These are phyloP conservation scores for Chamaetylas fuelleborni DNA, from an alignment of 2,113 vertebrate genomes.

Conservation along the genomic window DNA sequence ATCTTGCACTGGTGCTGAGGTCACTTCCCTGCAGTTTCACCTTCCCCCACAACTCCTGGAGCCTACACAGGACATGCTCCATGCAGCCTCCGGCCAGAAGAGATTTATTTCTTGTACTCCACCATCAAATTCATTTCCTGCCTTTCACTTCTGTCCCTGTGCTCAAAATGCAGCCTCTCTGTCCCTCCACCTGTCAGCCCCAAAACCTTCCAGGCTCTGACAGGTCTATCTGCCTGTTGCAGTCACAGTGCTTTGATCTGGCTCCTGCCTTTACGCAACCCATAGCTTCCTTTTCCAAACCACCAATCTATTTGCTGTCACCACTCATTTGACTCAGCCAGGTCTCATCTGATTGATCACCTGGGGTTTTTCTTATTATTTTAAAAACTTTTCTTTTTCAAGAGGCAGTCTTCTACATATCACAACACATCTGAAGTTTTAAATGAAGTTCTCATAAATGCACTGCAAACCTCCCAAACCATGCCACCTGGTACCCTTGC, in stretches of 20 bases:
- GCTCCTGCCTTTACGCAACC: background rate
- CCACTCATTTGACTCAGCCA: accelerated
- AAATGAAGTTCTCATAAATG: background rate
- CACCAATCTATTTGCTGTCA: background rate
- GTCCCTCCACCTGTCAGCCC: background rate
- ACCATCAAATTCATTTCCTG: background rate
- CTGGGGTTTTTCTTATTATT: background rate
- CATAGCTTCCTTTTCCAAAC: background rate
- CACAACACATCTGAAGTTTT: background rate
- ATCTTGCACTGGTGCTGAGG: background rate
- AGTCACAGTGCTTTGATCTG: background rate
- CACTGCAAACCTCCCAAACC: background rate
- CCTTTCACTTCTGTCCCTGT: background rate
- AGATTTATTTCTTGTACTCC: background rate
- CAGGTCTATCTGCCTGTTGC: background rate
- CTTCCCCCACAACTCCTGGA: background rate
- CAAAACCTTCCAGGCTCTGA: background rate
- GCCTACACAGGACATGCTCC: accelerated
- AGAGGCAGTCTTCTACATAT: background rate
- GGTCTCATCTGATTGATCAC: accelerated
- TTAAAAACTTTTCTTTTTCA: background rate
- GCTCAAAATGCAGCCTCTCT: accelerated
- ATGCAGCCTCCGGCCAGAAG: background rate
- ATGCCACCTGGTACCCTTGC: background rate
- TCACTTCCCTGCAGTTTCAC: background rate